These are phyloP conservation scores for Seriola rivoliana DNA, from an alignment of 2,113 vertebrate species.

Conservation along the genomic window DNA sequence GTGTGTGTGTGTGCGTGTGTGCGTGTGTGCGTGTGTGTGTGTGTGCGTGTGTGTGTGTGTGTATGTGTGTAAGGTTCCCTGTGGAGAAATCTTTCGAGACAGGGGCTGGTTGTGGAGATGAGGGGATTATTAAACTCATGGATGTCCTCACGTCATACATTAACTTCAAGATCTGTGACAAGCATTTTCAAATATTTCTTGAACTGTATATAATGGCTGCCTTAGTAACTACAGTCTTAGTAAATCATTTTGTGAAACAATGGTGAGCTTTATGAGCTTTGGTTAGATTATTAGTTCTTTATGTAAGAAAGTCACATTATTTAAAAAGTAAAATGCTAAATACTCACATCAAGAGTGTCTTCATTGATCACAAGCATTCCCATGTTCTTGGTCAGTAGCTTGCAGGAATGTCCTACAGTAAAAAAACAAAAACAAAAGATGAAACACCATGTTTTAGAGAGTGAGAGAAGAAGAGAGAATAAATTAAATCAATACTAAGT, in stretches of 20 bases:
- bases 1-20: conserved; percentile 29
- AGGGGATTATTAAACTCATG: conserved; percentile 8
- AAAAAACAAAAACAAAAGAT: conserved; percentile 52
- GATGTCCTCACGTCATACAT: not conserved
- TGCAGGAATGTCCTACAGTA: conserved; percentile 94
- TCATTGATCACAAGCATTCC: conserved; percentile 97
- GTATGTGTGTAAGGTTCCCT: conserved; percentile 50
- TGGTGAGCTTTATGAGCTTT: not conserved
- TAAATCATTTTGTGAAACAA: not conserved
- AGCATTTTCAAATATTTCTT: not conserved
- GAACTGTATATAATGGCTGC: not conserved
- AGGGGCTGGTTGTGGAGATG: conserved; percentile 9
- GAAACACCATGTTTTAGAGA: not conserved
- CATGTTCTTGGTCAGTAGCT: conserved; percentile 97
- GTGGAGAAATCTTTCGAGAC: conserved; percentile 33
- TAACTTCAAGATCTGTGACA: not conserved
- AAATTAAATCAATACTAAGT: not conserved
- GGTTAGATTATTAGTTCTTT: not conserved
- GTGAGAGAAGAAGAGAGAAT: not conserved
- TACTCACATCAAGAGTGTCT: conserved; percentile 96
- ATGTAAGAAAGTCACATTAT: not conserved
- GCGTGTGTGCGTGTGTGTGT: conserved; percentile 16
- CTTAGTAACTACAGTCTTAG: not conserved
- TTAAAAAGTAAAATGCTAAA: not conserved
- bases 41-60: conserved; percentile 17